These are phyloP conservation scores for Triplophysa rosa DNA, from an alignment of 2,113 vertebrate genomes.

Conservation along the genomic window DNA sequence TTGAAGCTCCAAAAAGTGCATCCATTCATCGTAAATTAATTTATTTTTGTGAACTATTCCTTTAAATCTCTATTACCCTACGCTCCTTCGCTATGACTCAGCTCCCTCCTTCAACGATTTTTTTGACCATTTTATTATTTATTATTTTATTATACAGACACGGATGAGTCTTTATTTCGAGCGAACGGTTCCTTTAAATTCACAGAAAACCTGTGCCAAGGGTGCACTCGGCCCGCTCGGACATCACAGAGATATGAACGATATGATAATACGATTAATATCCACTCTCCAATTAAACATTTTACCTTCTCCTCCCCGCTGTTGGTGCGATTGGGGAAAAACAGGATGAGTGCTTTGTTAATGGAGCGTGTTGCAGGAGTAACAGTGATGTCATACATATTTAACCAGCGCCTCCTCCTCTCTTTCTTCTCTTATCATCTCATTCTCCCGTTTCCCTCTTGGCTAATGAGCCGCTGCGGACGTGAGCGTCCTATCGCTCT, in stretches of 20 bases:
- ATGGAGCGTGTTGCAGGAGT: slow-evolving; percentile 10
- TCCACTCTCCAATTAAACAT: slow-evolving; percentile 27
- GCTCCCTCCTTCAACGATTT: too few species aligned
- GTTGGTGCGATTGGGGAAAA: not conserved
- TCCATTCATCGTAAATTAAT: too few species aligned
- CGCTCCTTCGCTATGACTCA: too few species aligned
- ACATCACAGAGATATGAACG: not conserved
- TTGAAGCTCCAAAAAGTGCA: too few species aligned
- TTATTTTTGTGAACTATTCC: too few species aligned
- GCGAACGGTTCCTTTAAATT: too few species aligned
- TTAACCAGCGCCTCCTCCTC: slow-evolving; percentile 41
- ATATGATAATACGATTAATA: slow-evolving; percentile 21
- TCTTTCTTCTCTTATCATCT: slow-evolving; percentile 8
- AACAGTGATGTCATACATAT: slow-evolving; percentile 53
- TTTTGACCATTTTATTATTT: too few species aligned
- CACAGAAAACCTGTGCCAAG: not conserved
- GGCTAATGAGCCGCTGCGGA: slow-evolving; percentile 64
- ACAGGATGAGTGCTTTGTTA: slow-evolving; percentile 4
- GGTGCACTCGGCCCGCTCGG: not conserved
- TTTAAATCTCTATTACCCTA: too few species aligned
- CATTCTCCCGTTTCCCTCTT: slow-evolving; percentile 48
- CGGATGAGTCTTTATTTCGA: not conserved
- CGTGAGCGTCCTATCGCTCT: slow-evolving; percentile 67
- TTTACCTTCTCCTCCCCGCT: slow-evolving; percentile 5
- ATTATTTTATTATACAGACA: too few species aligned